A percentile compares a stretch with the other conserved stretches of the same genome.
Conservation (phyloP, 1,140 invertebrate genomes). For the Paracyclopina nana region DNA sequence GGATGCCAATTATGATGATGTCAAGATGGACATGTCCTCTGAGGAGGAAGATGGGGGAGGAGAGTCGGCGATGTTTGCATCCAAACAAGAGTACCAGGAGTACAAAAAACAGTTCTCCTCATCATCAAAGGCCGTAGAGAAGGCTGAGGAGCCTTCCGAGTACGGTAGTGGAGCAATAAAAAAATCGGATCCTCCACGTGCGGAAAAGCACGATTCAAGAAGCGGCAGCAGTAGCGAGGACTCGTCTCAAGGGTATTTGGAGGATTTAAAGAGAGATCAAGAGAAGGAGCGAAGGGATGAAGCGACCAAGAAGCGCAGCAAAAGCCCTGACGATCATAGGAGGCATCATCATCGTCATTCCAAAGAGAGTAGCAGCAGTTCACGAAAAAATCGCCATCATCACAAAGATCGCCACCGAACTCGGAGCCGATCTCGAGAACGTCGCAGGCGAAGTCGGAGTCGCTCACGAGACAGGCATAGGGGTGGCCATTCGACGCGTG, state of each 20-base stretch:
- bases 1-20: conserved; percentile 8
- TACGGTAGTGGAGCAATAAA: no score
- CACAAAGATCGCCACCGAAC: not conserved
- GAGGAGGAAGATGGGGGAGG: not conserved
- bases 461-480: not conserved
- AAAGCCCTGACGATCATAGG: not conserved
- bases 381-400: not conserved
- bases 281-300: not conserved
- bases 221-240: no score
- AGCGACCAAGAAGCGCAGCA: not conserved
- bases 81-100: no score
- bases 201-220: no score
- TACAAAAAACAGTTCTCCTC: no score
- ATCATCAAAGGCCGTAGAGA: no score
- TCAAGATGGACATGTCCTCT: conserved; percentile 6
- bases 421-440: not conserved
- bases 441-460: not conserved
- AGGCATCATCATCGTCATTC: no score
- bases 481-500: not conserved
- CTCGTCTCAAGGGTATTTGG: no score
- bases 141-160: not conserved
- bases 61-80: no score
- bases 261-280: not conserved
- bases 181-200: no score
- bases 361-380: not conserved